A percentile compares a stretch with the other conserved stretches of the same genome.
Conservation (phyloP, 2,113 vertebrate species). For the Raja brachyura region DNA sequence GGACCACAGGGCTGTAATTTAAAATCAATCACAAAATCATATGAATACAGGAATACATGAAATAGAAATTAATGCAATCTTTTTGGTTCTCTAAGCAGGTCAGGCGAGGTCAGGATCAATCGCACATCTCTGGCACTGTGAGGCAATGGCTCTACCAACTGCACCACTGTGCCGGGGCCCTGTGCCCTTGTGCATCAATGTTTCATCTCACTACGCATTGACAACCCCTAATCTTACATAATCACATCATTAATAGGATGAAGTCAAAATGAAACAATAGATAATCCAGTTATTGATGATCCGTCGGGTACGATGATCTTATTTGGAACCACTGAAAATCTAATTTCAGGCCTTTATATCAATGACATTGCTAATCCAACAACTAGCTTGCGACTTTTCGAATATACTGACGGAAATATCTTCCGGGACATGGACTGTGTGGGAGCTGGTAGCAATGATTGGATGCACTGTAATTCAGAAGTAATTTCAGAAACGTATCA, state of each 20-base stretch:
- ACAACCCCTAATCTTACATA: not conserved
- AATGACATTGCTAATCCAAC: not conserved
- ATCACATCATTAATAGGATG: not conserved
- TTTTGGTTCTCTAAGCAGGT: no score
- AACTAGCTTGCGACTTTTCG: not conserved
- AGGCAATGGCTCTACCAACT: no score
- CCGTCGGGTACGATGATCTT: not conserved
- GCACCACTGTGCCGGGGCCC: no score
- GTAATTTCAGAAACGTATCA: slow-evolving; percentile 8
- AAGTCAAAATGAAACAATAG: not conserved
- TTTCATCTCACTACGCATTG: not conserved
- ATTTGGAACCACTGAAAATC: slow-evolving; percentile 9
- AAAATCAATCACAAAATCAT: no score
- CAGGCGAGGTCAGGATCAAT: no score
- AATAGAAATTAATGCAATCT: no score
- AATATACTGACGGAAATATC: not conserved
- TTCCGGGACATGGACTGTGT: not conserved
- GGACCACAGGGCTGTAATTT: no score
- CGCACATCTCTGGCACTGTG: no score
- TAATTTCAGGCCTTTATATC: not conserved
- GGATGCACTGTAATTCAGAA: slow-evolving; percentile 1
- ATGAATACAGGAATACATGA: no score
- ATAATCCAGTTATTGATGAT: slow-evolving; percentile 17
- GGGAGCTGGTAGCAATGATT: not conserved
- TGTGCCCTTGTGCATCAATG: not conserved